Conservation (phyloP, 1,140 invertebrate species). For the Oppia nitens region DNA sequence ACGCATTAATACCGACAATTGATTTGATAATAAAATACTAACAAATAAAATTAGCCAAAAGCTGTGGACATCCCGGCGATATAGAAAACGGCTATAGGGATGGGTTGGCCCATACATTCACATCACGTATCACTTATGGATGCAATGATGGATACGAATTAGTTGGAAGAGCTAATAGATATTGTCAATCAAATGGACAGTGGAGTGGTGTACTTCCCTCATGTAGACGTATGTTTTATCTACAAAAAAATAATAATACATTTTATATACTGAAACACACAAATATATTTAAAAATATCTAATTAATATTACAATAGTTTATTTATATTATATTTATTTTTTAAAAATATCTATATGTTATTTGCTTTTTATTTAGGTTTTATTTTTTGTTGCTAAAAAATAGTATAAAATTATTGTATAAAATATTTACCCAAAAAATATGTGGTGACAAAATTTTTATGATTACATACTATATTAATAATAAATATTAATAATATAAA, state of each 20-base stretch:
- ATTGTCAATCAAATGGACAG: slow-evolving; percentile 66
- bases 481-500: no score
- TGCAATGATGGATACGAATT: slow-evolving; percentile 84
- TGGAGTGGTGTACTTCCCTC: slow-evolving; percentile 35
- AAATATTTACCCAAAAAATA: no score
- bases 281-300: no score
- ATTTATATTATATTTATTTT: no score
- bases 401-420: no score
- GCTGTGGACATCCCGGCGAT: slow-evolving; percentile 67
- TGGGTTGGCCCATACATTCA: slow-evolving; percentile 77
- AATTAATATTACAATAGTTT: no score
- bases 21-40: background rate
- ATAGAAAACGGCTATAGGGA: slow-evolving; percentile 77
- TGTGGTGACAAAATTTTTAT: no score
- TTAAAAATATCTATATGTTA: no score
- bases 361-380: no score
- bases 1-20: slow-evolving; percentile 16
- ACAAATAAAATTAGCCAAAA: slow-evolving; percentile 54
- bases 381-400: no score
- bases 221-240: slow-evolving; percentile 27
- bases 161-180: slow-evolving; percentile 58
- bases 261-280: no score
- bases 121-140: slow-evolving; percentile 73
- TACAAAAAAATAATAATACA: background rate
- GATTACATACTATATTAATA: no score